Percentiles rank a stretch among this genome's conserved stretches.
phyloP scores from a whole-genome alignment of 2,113 vertebrate species.

The Dissostichus mawsoni region DNA sequence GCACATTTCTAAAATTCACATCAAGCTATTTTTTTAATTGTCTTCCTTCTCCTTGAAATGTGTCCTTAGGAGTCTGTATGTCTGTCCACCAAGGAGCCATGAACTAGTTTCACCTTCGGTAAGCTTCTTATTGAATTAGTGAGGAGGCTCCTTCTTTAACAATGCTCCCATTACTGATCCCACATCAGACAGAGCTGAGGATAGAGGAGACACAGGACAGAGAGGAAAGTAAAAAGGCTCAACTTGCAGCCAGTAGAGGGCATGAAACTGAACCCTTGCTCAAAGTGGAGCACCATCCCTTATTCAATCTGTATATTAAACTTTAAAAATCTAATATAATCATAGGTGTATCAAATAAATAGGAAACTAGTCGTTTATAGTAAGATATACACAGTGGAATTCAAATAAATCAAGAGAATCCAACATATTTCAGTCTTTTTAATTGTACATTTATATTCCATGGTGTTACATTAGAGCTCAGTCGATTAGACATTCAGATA shows the following conservation, averaged over 20 bases:
- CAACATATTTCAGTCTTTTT: not conserved
- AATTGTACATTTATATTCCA: not conserved
- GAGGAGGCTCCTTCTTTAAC: conserved; percentile 46
- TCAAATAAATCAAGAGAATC: conserved; percentile 11
- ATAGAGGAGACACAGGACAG: conserved; percentile 33
- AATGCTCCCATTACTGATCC: conserved; percentile 58
- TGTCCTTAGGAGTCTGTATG: not conserved
- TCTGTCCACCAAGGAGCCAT: not conserved
- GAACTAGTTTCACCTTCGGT: conserved; percentile 35
- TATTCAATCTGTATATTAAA: not conserved
- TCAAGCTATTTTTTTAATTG: not conserved
- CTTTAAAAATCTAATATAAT: not conserved
- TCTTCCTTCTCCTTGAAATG: too few relatives aligned
- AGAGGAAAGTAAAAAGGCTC: conserved; percentile 59
- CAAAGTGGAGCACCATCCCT: not conserved
- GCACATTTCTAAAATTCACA: not conserved
- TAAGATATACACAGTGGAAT: not conserved
- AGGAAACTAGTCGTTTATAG: not conserved
- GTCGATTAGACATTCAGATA: not conserved
- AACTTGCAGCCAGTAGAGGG: conserved; percentile 37
- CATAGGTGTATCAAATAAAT: not conserved
- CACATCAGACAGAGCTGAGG: conserved; percentile 56
- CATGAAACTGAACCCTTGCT: conserved; percentile 34
- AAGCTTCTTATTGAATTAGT: conserved; percentile 63
- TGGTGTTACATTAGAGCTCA: not conserved